Percentiles rank a stretch among this genome's conserved stretches.
phyloP scores from a whole-genome alignment of 2,113 vertebrate species.

The Pogonocichla stellata region DNA sequence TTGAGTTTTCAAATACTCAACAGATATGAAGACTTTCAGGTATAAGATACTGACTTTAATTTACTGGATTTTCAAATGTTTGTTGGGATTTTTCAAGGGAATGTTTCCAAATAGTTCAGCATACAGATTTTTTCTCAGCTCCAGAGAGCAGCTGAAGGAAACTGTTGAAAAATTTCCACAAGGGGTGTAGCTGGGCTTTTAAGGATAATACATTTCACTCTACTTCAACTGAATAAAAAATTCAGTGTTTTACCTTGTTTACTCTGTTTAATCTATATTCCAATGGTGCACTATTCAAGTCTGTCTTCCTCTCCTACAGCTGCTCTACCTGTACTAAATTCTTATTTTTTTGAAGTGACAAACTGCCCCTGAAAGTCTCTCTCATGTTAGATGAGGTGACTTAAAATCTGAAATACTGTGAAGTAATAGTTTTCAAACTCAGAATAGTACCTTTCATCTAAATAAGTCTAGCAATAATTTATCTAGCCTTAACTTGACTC shows the following conservation, averaged over 20 bases:
- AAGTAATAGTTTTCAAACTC: background rate
- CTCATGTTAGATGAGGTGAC: background rate
- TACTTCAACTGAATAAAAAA: background rate
- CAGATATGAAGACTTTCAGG: background rate
- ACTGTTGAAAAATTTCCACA: background rate
- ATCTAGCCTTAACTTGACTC: background rate
- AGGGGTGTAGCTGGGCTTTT: background rate
- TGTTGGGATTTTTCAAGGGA: background rate
- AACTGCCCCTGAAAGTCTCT: background rate
- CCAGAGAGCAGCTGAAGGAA: background rate
- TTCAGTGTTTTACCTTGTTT: background rate
- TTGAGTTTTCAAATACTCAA: background rate
- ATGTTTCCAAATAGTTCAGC: background rate
- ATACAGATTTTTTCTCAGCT: background rate
- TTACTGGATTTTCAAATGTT: background rate
- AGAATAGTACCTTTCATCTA: background rate
- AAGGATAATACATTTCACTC: background rate
- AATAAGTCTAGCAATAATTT: background rate
- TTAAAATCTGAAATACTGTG: background rate
- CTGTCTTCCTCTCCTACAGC: background rate
- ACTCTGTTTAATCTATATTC: background rate
- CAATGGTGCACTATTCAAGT: background rate
- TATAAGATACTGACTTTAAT: background rate
- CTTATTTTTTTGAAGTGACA: background rate
- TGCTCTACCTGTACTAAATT: background rate